phyloP scores from a whole-genome alignment of 2,113 vertebrate species.

The Mirounga angustirostris region DNA sequence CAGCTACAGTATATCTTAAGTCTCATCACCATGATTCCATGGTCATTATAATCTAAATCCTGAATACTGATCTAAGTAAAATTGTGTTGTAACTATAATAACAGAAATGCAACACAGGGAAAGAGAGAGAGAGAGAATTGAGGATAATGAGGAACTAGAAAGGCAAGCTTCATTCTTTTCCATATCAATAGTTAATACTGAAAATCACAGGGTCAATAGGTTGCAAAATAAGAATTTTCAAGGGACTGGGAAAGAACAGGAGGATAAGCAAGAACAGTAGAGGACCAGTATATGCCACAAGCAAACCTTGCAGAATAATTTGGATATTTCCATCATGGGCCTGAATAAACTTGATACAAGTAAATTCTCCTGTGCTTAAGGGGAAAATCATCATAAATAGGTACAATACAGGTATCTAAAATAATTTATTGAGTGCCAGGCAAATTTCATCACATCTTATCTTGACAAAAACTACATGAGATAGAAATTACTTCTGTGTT shows the following conservation, averaged over 20 bases:
- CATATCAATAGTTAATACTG: not conserved
- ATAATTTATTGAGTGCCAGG: not conserved
- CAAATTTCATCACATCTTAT: conserved; percentile 36
- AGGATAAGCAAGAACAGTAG: not conserved
- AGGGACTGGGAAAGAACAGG: not conserved
- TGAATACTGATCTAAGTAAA: conserved; percentile 1
- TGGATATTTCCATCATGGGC: not conserved
- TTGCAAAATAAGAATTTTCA: conserved; percentile 44
- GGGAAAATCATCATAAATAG: not conserved
- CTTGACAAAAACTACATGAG: not conserved
- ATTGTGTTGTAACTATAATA: not conserved
- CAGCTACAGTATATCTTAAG: not conserved
- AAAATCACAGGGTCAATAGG: not conserved
- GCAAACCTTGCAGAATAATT: not conserved
- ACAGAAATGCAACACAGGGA: not conserved
- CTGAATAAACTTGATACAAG: not conserved
- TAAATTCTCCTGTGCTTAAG: conserved; percentile 18
- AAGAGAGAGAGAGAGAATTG: not conserved
- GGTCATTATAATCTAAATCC: not conserved
- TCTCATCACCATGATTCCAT: not conserved
- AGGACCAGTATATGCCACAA: not conserved
- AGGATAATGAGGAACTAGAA: not conserved
- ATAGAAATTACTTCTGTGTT: not conserved
- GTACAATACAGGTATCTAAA: not conserved
- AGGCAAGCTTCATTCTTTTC: not conserved